These are phyloP conservation scores for Hemiprocne comata DNA, from an alignment of 2,113 vertebrate genomes.

Conservation along the genomic window DNA sequence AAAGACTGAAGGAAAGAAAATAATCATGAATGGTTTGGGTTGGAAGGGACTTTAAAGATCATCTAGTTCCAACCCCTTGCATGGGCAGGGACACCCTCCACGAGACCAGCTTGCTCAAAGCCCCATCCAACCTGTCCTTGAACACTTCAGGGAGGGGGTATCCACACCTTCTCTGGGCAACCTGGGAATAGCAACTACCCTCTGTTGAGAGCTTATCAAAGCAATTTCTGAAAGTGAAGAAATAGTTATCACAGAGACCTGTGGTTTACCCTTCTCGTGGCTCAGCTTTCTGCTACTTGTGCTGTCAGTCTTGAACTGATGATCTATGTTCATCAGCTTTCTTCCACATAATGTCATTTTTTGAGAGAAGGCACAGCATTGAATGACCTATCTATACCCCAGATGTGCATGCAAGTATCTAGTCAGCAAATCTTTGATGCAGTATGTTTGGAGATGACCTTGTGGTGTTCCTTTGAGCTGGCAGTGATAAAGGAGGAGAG, in stretches of 20 bases:
- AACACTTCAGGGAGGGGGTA: too few relatives aligned
- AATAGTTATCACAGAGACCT: neutral
- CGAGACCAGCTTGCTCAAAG: too few relatives aligned
- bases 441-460: neutral
- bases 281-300: neutral
- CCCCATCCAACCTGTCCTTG: too few relatives aligned
- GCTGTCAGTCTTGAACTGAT: accelerated
- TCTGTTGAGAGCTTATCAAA: neutral
- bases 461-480: neutral
- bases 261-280: neutral
- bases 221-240: neutral
- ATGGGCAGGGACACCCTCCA: too few relatives aligned
- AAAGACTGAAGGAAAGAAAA: neutral
- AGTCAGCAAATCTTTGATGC: neutral
- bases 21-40: too few relatives aligned
- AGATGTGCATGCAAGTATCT: neutral
- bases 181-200: neutral
- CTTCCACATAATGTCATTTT: neutral
- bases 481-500: neutral
- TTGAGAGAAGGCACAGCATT: neutral
- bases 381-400: neutral
- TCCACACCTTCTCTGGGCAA: too few relatives aligned
- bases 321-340: neutral
- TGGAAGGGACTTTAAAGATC: too few relatives aligned
- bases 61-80: too few relatives aligned